Base-by-base conservation (phyloP, 2,888 invertebrate species). In the Bembecia ichneumoniformis region DNA sequence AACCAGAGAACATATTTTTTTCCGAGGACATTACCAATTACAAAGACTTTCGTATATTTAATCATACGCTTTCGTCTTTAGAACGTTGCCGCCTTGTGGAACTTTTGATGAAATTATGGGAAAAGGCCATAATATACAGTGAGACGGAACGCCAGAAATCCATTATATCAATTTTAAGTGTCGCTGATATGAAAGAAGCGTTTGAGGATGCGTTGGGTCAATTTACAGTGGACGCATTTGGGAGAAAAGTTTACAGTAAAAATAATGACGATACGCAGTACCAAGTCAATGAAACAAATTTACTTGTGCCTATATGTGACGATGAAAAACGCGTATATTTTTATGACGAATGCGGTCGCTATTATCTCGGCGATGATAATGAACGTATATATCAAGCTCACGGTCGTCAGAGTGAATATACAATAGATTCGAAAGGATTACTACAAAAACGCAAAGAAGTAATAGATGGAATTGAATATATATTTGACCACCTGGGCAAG, bases 281-380 rank as follows among this genome's bases (percentile, higher is more conserved):
- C 48, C 71, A 71, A 53, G 50, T 63, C 10, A 62, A 69, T 51
- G 67, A 67, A 43, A 45, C n/a, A 1, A 52, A 60, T 43, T 49
- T 56, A 34, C 55, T 70, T 11, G 60, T 69, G 0, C 54, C 55
- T 4, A 28, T 68, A 3, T 47, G 49, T 14, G 66, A 71, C 35
- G 68, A 66, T 36, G 58, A 61, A 1, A 48, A 40, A 11, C 40
- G 58, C 50, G 51, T 69, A 15, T 73, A 66, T 58, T 70, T 58
- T 52, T 71, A 64, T 51, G 71, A 72, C 28, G 55, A 62, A 4
- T 68, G 64, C 34, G 71, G 70, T 11, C 63, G 68, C 15, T 70
- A 72, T 55, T 72, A 61, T 48, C 43, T 63, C 7, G 52, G 58
- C 46, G 51, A 51, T 15, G 17, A 11, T 1, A 28, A 49, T 4